Evolutionary conservation across 2,113 vertebrate species (phyloP).

Genomic region (Thymallus thymallus): DNA sequence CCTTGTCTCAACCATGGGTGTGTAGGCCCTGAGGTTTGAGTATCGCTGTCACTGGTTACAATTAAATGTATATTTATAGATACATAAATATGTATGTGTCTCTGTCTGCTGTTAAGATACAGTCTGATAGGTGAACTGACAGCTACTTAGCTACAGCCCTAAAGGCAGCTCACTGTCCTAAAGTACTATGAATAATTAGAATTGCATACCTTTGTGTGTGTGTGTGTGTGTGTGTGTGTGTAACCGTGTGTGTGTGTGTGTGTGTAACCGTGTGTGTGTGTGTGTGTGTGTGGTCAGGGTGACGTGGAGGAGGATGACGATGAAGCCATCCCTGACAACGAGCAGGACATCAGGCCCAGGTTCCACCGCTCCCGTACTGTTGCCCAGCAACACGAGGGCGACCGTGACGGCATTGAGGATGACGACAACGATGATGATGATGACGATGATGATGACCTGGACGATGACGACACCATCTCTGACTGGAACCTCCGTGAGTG

Average conservation of each 20-base stretch:
- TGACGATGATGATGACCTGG: constrained; percentile 85
- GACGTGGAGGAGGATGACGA: constrained; percentile 96
- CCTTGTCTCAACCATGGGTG: too few relatives aligned
- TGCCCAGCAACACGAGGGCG: constrained; percentile 91
- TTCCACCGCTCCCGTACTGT: constrained; percentile 95
- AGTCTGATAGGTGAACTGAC: too few relatives aligned
- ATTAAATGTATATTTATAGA: too few relatives aligned
- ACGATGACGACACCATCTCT: constrained; percentile 94
- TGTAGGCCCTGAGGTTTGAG: too few relatives aligned
- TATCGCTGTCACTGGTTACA: too few relatives aligned
- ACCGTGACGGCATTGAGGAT: constrained; percentile 87
- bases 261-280: background rate
- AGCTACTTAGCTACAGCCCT: background rate
- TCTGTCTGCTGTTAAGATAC: background rate
- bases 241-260: background rate
- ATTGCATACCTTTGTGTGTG: background rate
- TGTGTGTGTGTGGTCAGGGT: constrained; percentile 70
- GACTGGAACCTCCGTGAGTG: constrained; percentile 97
- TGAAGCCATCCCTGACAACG: constrained; percentile 93
- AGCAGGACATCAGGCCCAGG: constrained; percentile 93
- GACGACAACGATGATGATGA: constrained; percentile 82
- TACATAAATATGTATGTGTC: background rate
- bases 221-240: background rate
- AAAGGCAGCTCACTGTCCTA: background rate
- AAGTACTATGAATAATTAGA: background rate